Evolutionary conservation across 2,797 vertebrate species (phyloP), one percentile per base, ranked within the genome.

Genomic region (Myioborus melanocephalus): DNA sequence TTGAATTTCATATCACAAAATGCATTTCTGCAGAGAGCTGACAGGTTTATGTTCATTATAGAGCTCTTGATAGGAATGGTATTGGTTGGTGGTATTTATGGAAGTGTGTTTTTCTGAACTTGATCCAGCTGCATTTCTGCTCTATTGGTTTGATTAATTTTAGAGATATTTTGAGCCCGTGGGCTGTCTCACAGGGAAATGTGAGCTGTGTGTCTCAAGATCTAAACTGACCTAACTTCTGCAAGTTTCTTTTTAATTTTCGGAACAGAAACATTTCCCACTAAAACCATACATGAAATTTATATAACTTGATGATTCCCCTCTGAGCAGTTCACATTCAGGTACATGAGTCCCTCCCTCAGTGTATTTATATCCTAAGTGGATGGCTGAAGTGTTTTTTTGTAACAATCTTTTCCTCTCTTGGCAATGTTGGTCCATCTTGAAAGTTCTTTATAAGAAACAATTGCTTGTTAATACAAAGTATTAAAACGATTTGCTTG

Each of bases 381-480:
- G 15, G 24, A 12, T 8, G 14, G 43, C 9, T 56, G 5, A 47
- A n/a, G 43, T n/a, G 5, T 0, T 13, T 27, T 68, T 60, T 43
- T 70, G 5, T 14, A 12, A 30, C 4, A 34, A 6, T 23, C 23
- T 28, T 64, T 35, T 13, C 5, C 0, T 52, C 2, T 22, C 15
- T 34, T 76, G 44, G 16, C 16, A 27, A 1, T 56, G 26, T 46
- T 61, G 14, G 12, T 49, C 10, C 1, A 8, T 77, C 27, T 57
- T 47, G 9, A 12, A 43, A 10, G 24, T 44, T 56, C 35, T 61
- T 56, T 2, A 3, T 52, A n/a, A 47, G 82, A 75, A 75, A 9
- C 5, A 34, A 39, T 39, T 39, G 37, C 37, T 70, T 66, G 9
- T 26, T 69, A 37, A 27, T 35, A 19, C 6, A 11, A 6, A 20